Evolutionary conservation across 2,797 vertebrate species (phyloP), one percentile per base, ranked within the genome.

Genomic region (Amphiprion clarkii): DNA sequence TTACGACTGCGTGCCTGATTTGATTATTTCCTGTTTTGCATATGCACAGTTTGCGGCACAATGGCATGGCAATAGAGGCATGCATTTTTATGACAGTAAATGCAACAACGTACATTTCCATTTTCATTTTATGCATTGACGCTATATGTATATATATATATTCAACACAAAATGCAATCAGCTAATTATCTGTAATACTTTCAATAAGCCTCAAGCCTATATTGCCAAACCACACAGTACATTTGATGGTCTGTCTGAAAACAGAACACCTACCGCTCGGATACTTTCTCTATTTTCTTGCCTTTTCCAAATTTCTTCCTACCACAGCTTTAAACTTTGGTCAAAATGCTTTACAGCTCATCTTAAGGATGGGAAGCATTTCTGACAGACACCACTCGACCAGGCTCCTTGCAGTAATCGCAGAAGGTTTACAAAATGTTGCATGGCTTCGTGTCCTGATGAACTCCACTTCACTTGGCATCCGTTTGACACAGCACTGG

Each of bases 21-120:
- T 79, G 16, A 79, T 87, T 83, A 72, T 71, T 73, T 70, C 21
- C 61, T 60, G 6, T 66, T 80, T 86, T 84, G 61, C 71, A 71
- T 74, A 60, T 23, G 33, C 69, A 68, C 67, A 67, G 23, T 67
- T 31, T 53, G 57, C 49, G 33, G 62, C 62, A 75, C 57, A 79
- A 79, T 78, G 33, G 64, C 25, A 4, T 1, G 1, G 46, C 52
- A 56, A 57, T 36, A 55, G 56, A 11, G 44, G 51, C 4, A 21
- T 54, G 67, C 36, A 66, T 74, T 73, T 71, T 57, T 57, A 49
- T 59, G 66, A 74, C 21, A 46, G 60, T 23, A 6, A 78, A 82
- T 63, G 57, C 53, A 76, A 75, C 63, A n/a, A 16, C 39, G 36
- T 39, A 5, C 57, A 76, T 85, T 78, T 70, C 63, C 55, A 65